Conservation (phyloP, 1,140 invertebrate species). For the Diabrotica undecimpunctata region DNA sequence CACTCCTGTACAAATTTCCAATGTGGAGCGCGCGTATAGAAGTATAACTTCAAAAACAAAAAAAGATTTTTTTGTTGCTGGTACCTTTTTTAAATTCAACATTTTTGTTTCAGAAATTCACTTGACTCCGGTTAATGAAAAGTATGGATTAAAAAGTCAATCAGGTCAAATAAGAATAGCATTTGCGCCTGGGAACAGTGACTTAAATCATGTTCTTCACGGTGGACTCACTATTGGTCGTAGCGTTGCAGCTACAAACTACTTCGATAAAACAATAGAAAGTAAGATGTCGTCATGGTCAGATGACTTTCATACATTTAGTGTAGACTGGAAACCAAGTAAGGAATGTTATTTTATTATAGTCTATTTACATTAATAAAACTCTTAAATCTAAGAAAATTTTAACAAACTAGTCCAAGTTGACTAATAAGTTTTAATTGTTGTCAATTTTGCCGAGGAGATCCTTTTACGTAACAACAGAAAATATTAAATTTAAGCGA, state of each 20-base stretch:
- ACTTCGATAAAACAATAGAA: slow-evolving; percentile 47
- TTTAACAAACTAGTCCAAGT: background rate
- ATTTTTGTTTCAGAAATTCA: slow-evolving; percentile 52
- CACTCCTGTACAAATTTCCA: too few relatives aligned
- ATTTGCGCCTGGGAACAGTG: slow-evolving; percentile 48
- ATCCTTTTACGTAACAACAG: too few relatives aligned
- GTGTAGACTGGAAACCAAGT: slow-evolving; percentile 59
- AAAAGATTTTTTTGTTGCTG: too few relatives aligned
- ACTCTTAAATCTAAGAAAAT: slow-evolving; percentile 11
- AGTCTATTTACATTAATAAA: too few relatives aligned
- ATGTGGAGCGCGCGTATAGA: too few relatives aligned
- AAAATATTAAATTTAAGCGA: too few relatives aligned
- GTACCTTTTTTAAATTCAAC: too few relatives aligned
- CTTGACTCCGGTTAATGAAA: slow-evolving; percentile 52
- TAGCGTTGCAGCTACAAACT: slow-evolving; percentile 44
- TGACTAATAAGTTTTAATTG: too few relatives aligned
- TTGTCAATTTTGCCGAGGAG: too few relatives aligned
- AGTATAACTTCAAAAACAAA: too few relatives aligned
- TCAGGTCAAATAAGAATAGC: slow-evolving; percentile 51
- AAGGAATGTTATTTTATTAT: slow-evolving; percentile 13
- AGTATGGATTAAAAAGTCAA: slow-evolving; percentile 53
- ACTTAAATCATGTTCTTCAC: slow-evolving; percentile 41
- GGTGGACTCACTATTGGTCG: slow-evolving; percentile 46
- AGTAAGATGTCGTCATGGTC: slow-evolving; percentile 51
- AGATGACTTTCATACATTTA: slow-evolving; percentile 60